phyloP scores from a whole-genome alignment of 2,888 invertebrate species.

The Arrhopalites spinosus region DNA sequence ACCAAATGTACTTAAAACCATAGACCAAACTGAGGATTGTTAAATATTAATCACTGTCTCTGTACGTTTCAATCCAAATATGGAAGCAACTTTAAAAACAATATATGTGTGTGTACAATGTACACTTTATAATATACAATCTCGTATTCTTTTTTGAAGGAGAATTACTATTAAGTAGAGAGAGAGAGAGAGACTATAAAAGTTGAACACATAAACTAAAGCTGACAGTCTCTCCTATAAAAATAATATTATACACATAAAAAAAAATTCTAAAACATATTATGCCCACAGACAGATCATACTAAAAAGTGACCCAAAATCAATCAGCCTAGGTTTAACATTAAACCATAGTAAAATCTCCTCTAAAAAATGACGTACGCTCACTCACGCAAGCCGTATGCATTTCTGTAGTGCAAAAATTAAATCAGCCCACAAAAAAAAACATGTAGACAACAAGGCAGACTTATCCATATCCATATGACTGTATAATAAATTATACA shows the following conservation, averaged over 20 bases:
- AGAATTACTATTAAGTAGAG: not conserved
- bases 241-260: not conserved
- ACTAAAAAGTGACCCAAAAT: constrained; percentile 18
- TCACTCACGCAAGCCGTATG: too few relatives aligned
- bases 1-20: not conserved
- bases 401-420: too few relatives aligned
- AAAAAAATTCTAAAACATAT: not conserved
- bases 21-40: not conserved
- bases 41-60: constrained; percentile 7
- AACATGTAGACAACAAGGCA: not conserved
- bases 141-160: not conserved
- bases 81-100: constrained; percentile 8
- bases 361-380: too few relatives aligned
- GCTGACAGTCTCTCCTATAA: not conserved
- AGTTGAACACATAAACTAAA: not conserved
- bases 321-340: not conserved
- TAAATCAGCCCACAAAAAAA: too few relatives aligned
- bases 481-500: not conserved
- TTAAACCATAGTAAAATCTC: too few relatives aligned
- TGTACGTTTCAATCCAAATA: not conserved
- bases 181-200: not conserved
- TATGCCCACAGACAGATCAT: not conserved
- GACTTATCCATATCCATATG: not conserved
- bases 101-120: not conserved
- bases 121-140: not conserved